Percentiles rank a stretch among this genome's conserved stretches.
phyloP scores from a whole-genome alignment of 2,888 invertebrate species.

The Petrophora chlorosata region DNA sequence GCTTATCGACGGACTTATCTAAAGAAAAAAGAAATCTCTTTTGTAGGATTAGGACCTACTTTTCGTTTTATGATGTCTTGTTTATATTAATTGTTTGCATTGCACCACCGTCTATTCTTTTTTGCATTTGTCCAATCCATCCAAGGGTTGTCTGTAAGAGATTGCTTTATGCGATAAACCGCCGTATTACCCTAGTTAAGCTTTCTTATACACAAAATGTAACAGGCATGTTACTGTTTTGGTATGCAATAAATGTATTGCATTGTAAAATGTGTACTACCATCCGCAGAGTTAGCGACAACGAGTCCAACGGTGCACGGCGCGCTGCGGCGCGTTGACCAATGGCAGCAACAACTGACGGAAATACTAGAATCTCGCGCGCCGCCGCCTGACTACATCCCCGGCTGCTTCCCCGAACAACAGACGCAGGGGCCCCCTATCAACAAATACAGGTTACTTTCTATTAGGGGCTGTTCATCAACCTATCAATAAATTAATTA shows the following conservation, averaged over 20 bases:
- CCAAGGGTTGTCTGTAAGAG: no score
- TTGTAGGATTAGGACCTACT: no score
- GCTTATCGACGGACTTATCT: no score
- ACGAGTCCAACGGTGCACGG: constrained; percentile 97
- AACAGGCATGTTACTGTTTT: background rate
- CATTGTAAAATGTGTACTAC: background rate
- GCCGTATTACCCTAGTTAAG: no score
- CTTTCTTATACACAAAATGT: no score
- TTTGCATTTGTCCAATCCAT: no score
- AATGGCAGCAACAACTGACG: constrained; percentile 94
- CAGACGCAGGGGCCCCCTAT: constrained; percentile 91
- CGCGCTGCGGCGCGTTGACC: constrained; percentile 91
- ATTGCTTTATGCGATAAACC: no score
- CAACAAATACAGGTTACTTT: constrained; percentile 90
- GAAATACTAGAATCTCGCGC: constrained; percentile 90
- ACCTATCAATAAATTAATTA: background rate
- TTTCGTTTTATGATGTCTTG: no score
- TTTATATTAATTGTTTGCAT: no score
- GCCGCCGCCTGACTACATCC: constrained; percentile 94
- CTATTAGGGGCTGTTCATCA: background rate
- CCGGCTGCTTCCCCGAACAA: constrained; percentile 94
- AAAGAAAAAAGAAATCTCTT: no score
- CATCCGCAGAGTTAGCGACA: constrained; percentile 91
- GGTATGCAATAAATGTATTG: background rate
- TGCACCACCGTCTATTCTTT: no score